phyloP scores from a whole-genome alignment of 1,140 invertebrate genomes.

The Magallana ariakensis region DNA sequence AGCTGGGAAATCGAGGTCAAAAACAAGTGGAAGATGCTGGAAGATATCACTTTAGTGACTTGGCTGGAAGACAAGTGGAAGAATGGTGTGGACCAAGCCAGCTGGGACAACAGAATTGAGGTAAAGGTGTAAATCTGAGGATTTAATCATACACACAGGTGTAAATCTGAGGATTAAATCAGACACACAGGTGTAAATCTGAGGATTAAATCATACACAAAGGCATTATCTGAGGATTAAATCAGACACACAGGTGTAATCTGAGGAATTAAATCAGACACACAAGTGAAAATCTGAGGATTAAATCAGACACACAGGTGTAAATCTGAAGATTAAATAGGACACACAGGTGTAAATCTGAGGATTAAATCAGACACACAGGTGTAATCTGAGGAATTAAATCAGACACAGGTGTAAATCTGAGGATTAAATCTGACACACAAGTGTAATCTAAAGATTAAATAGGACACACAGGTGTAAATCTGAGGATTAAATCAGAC shows the following conservation, averaged over 20 bases:
- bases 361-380: background rate
- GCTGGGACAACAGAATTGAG: constrained; percentile 47
- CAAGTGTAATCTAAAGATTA: background rate
- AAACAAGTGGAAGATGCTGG: constrained; percentile 86
- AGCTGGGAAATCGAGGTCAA: constrained; percentile 91
- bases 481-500: too few relatives aligned
- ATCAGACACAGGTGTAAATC: too few relatives aligned
- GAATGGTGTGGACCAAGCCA: constrained; percentile 84
- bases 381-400: background rate
- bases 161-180: background rate
- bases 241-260: too few relatives aligned
- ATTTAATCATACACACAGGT: background rate
- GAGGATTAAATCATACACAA: too few relatives aligned
- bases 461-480: too few relatives aligned
- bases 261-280: too few relatives aligned
- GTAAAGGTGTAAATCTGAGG: background rate
- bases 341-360: too few relatives aligned
- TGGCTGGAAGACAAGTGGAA: constrained; percentile 90
- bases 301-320: too few relatives aligned
- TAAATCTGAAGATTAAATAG: too few relatives aligned
- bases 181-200: too few relatives aligned
- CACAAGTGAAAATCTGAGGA: too few relatives aligned
- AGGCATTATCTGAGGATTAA: too few relatives aligned
- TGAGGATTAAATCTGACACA: background rate
- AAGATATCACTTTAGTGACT: constrained; percentile 54